Percentiles rank a stretch among this genome's conserved stretches.
These are phyloP conservation scores for Pristionchus mayeri DNA, from an alignment of 2,888 invertebrate genomes.

Conservation along the genomic window DNA sequence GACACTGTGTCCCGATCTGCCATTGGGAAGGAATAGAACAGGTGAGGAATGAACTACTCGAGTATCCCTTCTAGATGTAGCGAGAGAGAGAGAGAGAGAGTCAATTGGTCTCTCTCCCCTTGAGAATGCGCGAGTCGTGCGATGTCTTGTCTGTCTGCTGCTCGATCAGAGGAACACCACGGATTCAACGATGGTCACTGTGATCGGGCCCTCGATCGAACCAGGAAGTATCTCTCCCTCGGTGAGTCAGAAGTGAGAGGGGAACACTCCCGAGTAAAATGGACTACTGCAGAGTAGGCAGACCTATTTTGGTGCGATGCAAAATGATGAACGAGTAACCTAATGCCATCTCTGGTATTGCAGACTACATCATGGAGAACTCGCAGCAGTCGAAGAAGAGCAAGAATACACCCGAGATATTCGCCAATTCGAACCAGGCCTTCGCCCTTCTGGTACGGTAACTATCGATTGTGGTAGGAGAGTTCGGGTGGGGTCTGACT, in stretches of 20 bases:
- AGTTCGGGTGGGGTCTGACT: background rate
- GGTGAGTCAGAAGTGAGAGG: background rate
- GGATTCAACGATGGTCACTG: conserved; percentile 3
- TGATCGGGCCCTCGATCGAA: conserved; percentile 12
- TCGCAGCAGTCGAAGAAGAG: background rate
- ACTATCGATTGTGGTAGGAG: background rate
- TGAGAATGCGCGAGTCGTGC: conserved; percentile 35
- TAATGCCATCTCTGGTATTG: background rate
- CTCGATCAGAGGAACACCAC: background rate
- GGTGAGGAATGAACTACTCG: background rate
- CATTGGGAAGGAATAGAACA: conserved; percentile 1
- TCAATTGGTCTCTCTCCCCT: no score
- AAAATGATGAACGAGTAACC: no score
- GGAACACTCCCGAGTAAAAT: background rate
- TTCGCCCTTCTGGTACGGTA: conserved; percentile 40
- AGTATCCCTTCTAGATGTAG: background rate
- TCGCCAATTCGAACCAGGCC: conserved; percentile 31
- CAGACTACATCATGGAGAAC: conserved; percentile 7
- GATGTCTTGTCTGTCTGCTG: background rate
- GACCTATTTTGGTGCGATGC: no score
- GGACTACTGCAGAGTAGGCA: background rate
- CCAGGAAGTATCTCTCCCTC: background rate
- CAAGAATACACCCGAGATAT: background rate
- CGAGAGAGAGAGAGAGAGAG: no score
- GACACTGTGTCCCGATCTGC: conserved; percentile 7